Percentiles rank a stretch among this genome's conserved stretches.
These are phyloP conservation scores for Sinhomidia bicolor DNA, from an alignment of 2,888 invertebrate genomes.

Conservation along the genomic window DNA sequence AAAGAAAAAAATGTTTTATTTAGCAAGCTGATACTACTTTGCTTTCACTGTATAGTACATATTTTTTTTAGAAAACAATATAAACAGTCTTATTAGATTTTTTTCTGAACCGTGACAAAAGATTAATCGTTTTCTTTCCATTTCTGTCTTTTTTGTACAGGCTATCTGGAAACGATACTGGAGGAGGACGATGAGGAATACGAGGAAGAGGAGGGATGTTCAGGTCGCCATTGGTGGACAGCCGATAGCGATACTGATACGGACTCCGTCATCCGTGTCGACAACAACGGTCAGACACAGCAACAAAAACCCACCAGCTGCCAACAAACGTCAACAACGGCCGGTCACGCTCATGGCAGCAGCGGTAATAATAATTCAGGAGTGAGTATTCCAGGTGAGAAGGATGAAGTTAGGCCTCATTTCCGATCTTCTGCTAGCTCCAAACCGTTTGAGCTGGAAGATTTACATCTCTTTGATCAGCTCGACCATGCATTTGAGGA, in stretches of 20 bases:
- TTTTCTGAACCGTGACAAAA: background rate
- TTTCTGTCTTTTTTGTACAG: conserved; percentile 5
- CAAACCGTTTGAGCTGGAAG: conserved; percentile 79
- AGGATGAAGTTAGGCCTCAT: conserved; percentile 75
- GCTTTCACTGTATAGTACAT: background rate
- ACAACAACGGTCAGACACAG: conserved; percentile 64
- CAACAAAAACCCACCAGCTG: conserved; percentile 48
- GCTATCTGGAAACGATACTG: conserved; percentile 81
- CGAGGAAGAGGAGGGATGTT: conserved; percentile 80
- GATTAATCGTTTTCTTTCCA: background rate
- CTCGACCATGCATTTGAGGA: conserved; percentile 80
- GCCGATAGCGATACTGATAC: conserved; percentile 80
- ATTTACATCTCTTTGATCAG: conserved; percentile 79
- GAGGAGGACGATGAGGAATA: conserved; percentile 80
- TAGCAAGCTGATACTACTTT: no score
- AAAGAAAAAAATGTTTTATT: conserved; percentile 11
- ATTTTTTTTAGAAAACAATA: background rate
- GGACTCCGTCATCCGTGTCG: conserved; percentile 80
- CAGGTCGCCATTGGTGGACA: conserved; percentile 80
- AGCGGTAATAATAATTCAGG: conserved; percentile 44
- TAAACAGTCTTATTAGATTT: background rate
- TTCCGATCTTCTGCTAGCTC: conserved; percentile 79
- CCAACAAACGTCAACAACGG: conserved; percentile 25
- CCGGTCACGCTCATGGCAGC: background rate
- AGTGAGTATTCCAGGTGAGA: conserved; percentile 66